phyloP scores from a whole-genome alignment of 2,888 invertebrate species.

The Acrobasis repandana region DNA sequence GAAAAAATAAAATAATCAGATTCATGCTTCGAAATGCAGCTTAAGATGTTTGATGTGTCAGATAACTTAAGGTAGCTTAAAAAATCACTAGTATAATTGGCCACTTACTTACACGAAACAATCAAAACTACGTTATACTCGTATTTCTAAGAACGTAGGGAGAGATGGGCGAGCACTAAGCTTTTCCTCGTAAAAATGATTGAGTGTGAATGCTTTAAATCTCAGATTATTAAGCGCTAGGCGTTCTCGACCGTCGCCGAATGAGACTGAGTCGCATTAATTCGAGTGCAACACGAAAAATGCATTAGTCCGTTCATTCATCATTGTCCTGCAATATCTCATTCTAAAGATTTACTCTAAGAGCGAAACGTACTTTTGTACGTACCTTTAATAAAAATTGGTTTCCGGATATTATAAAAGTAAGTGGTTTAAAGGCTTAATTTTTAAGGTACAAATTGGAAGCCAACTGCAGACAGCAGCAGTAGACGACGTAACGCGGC shows the following conservation, averaged over 20 bases:
- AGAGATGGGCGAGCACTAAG: not conserved
- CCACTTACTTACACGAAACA: not conserved
- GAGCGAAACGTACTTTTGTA: conserved; percentile 2
- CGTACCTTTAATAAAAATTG: no score
- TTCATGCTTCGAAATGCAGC: no score
- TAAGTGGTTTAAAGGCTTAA: no score
- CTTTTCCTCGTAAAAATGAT: conserved; percentile 38
- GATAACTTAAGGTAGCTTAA: no score
- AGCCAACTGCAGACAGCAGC: no score
- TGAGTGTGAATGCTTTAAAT: conserved; percentile 45
- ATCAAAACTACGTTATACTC: not conserved
- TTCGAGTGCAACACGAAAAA: conserved; percentile 83
- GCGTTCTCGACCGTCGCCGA: conserved; percentile 39
- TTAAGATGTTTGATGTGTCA: no score
- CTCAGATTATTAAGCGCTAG: conserved; percentile 54
- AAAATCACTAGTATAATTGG: no score
- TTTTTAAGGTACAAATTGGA: no score
- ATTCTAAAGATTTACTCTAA: conserved; percentile 20
- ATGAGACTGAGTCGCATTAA: conserved; percentile 69
- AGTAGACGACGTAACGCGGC: no score
- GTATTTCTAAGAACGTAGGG: not conserved
- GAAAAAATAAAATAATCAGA: no score
- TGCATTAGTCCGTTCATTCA: conserved; percentile 74
- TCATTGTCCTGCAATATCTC: conserved; percentile 62
- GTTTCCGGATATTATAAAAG: not conserved